A percentile compares a stretch with the other conserved stretches of the same genome.
These are phyloP conservation scores for Decapterus maruadsi DNA, from an alignment of 2,797 vertebrate genomes.

Conservation along the genomic window DNA sequence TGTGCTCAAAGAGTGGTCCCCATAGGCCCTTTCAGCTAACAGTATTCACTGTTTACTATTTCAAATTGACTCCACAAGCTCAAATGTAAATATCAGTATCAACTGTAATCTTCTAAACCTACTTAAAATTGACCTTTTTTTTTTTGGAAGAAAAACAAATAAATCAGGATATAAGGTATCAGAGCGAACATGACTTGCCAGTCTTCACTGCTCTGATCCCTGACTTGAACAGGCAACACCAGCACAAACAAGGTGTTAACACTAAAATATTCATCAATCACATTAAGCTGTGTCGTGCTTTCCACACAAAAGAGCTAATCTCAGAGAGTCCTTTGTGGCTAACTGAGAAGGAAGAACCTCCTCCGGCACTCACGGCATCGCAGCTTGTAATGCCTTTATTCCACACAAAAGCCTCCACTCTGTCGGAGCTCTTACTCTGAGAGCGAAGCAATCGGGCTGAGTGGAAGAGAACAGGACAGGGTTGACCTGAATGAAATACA, in stretches of 20 bases:
- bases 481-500: slow-evolving; percentile 50
- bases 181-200: background rate
- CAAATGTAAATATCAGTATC: slow-evolving; percentile 11
- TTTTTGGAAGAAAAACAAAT: slow-evolving; percentile 12
- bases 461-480: slow-evolving; percentile 37
- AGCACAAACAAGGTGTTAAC: slow-evolving; percentile 63
- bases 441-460: slow-evolving; percentile 59
- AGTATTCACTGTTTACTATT: slow-evolving; percentile 24
- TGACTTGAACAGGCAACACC: slow-evolving; percentile 40
- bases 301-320: slow-evolving; percentile 67
- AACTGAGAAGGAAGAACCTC: slow-evolving; percentile 56
- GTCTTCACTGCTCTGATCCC: slow-evolving; percentile 17
- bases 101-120: slow-evolving; percentile 1
- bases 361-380: slow-evolving; percentile 43
- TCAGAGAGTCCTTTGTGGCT: slow-evolving; percentile 51
- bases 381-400: slow-evolving; percentile 52
- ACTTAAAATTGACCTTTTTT: slow-evolving; percentile 11
- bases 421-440: slow-evolving; percentile 47
- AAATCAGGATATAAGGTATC: background rate
- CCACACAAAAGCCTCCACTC: slow-evolving; percentile 61
- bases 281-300: slow-evolving; percentile 61
- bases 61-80: slow-evolving; percentile 36
- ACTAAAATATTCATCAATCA: slow-evolving; percentile 78
- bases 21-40: slow-evolving; percentile 7
- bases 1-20: slow-evolving; percentile 46